phyloP scores from a whole-genome alignment of 2,113 vertebrate genomes.

The Peucedramus taeniatus region DNA sequence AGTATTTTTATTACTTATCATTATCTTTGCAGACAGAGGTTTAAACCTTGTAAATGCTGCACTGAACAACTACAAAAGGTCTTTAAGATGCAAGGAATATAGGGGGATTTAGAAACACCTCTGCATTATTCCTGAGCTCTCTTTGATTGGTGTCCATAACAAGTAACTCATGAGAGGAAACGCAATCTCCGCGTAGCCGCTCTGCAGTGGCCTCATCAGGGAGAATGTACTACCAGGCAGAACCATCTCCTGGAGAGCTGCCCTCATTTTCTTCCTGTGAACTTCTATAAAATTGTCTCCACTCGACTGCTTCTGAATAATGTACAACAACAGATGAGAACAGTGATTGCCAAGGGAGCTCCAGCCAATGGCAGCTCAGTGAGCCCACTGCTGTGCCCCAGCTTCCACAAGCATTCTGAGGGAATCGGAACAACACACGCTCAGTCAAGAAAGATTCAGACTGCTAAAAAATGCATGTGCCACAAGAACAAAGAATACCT shows the following conservation, averaged over 20 bases:
- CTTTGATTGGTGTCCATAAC: background rate
- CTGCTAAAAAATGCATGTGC: background rate
- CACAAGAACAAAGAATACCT: background rate
- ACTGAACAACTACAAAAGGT: background rate
- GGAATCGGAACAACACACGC: background rate
- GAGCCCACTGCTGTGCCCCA: background rate
- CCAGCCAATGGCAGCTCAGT: background rate
- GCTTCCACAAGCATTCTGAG: background rate
- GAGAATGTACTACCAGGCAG: background rate
- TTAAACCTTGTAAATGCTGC: conserved; percentile 1
- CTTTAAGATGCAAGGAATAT: background rate
- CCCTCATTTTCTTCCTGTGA: conserved; percentile 53
- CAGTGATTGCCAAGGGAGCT: conserved; percentile 28
- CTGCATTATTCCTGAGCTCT: background rate
- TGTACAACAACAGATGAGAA: conserved; percentile 7
- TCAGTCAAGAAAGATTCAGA: background rate
- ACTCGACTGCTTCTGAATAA: conserved; percentile 32
- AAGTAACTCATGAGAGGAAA: background rate
- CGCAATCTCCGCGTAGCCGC: background rate
- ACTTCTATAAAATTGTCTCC: conserved; percentile 25
- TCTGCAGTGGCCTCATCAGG: background rate
- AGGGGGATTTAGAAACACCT: background rate
- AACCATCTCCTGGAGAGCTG: conserved; percentile 22
- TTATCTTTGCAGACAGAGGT: background rate
- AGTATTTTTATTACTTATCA: background rate